These are phyloP conservation scores for Mesaphorura yosii DNA, from an alignment of 1,140 invertebrate species.

Conservation along the genomic window DNA sequence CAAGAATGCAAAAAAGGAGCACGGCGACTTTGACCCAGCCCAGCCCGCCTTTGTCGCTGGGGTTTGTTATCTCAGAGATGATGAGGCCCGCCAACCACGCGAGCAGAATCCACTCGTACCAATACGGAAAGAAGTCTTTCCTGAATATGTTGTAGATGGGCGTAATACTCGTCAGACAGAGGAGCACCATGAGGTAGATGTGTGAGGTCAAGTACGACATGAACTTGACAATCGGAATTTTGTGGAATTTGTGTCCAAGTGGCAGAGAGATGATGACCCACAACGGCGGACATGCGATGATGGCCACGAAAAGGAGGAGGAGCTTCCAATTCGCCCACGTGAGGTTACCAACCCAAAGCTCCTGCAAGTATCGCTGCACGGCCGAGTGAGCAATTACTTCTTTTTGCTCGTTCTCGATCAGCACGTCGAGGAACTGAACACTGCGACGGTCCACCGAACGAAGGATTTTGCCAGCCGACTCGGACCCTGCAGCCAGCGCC, in stretches of 20 bases:
- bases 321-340: conserved; percentile 93
- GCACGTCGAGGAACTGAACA: conserved; percentile 88
- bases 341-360: conserved; percentile 90
- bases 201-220: conserved; percentile 98
- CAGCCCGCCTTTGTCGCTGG: conserved; percentile 84
- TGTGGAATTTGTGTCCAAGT: conserved; percentile 86
- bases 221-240: conserved; percentile 94
- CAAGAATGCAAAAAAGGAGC: conserved; percentile 80
- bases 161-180: conserved; percentile 79
- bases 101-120: conserved; percentile 92
- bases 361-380: conserved; percentile 78
- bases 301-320: conserved; percentile 77
- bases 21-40: conserved; percentile 88
- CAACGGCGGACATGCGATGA: conserved; percentile 84
- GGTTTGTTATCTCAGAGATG: conserved; percentile 91
- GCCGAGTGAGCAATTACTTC: conserved; percentile 85
- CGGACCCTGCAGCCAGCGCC: conserved; percentile 80
- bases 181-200: conserved; percentile 88
- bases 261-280: conserved; percentile 95
- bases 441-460: conserved; percentile 83
- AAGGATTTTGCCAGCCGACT: conserved; percentile 81
- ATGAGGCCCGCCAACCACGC: conserved; percentile 91
- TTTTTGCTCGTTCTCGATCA: conserved; percentile 98
- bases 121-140: conserved; percentile 43
- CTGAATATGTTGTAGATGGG: conserved; percentile 71